Conservation (phyloP, 2,113 vertebrate genomes). For the Bos indicus region DNA sequence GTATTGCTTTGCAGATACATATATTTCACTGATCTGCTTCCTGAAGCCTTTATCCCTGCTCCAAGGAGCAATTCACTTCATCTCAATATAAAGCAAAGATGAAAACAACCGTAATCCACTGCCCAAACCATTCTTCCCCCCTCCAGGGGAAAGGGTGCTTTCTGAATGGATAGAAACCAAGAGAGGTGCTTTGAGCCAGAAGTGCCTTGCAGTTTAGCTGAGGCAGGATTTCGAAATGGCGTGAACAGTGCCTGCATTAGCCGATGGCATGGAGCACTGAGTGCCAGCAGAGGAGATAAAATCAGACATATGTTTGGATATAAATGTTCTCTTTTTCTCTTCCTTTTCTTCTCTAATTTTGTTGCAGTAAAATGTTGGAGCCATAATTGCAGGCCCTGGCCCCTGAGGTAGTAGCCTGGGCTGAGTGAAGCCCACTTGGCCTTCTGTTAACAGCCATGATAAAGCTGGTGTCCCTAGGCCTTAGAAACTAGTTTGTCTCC, state of each 20-base stretch:
- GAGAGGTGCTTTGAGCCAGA: constrained; percentile 28
- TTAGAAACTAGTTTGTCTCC: not conserved
- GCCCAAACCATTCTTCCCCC: not conserved
- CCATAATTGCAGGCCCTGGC: not conserved
- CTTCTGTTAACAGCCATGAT: not conserved
- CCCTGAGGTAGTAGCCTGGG: not conserved
- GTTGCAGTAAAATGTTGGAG: not conserved
- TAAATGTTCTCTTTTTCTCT: constrained; percentile 25
- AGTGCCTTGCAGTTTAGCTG: constrained; percentile 52
- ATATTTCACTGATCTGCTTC: not conserved
- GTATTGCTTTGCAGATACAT: not conserved
- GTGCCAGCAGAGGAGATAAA: constrained; percentile 49
- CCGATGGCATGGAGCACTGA: constrained; percentile 19
- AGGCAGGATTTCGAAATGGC: constrained; percentile 52
- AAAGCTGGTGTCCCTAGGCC: constrained; percentile 13
- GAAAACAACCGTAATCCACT: constrained; percentile 35
- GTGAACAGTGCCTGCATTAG: constrained; percentile 50
- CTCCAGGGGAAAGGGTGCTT: not conserved
- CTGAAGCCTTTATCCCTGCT: not conserved
- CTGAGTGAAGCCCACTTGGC: not conserved
- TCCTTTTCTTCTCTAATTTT: constrained; percentile 6
- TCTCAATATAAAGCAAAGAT: constrained; percentile 57
- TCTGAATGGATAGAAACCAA: constrained; percentile 47
- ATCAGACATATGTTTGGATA: constrained; percentile 58
- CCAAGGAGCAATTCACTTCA: constrained; percentile 23